Percentiles rank a stretch among this genome's conserved stretches.
Conservation (phyloP, 1,140 invertebrate genomes). For the Caenorhabditis briggsae region DNA sequence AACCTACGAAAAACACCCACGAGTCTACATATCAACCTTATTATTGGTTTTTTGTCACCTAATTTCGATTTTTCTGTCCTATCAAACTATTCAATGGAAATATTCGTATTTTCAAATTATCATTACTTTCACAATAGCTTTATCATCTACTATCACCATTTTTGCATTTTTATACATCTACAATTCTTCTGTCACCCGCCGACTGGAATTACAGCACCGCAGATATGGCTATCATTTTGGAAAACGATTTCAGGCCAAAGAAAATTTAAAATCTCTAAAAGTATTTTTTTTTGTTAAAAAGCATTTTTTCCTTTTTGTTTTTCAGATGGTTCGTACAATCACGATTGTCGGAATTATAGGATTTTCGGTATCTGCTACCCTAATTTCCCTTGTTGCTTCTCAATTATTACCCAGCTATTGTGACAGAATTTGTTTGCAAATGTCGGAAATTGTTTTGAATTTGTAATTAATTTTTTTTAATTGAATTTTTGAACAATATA, state of each 20-base stretch:
- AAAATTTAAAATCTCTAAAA: not conserved
- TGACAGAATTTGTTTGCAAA: not conserved
- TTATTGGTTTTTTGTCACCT: not conserved
- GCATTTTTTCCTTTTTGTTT: not conserved
- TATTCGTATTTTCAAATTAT: constrained; percentile 7
- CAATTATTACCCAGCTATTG: not conserved
- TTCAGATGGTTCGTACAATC: not conserved
- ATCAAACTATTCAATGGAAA: not conserved
- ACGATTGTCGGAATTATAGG: not conserved
- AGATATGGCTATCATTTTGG: constrained; percentile 15
- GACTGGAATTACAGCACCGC: not conserved
- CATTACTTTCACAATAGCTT: not conserved
- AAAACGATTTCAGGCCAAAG: not conserved
- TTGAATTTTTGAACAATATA: not conserved
- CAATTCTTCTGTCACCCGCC: not conserved
- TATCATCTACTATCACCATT: not conserved
- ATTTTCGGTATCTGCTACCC: not conserved
- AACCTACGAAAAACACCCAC: not conserved
- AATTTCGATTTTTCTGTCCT: not conserved
- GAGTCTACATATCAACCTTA: not conserved
- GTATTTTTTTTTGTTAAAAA: not conserved
- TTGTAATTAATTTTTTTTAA: not conserved
- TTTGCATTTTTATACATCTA: not conserved
- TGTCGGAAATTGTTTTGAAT: not conserved
- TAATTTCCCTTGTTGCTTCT: not conserved